Conservation (phyloP, 2,888 invertebrate species). For the Alitta virens region DNA sequence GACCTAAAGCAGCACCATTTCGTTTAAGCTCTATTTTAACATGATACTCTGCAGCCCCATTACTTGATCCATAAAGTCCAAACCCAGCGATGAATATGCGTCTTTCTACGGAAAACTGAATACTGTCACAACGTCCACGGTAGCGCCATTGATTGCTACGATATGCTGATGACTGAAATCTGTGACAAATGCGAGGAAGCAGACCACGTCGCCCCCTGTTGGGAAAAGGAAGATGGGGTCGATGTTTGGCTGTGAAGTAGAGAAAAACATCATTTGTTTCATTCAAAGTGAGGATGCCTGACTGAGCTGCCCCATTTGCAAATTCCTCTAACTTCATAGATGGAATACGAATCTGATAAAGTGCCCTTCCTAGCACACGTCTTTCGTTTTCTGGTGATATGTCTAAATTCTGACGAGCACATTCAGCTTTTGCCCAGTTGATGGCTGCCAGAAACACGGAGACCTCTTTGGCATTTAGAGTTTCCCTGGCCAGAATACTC, state of each 20-base stretch:
- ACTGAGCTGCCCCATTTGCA: constrained; percentile 91
- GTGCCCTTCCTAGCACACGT: constrained; percentile 63
- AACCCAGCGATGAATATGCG: constrained; percentile 94
- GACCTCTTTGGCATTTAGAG: constrained; percentile 91
- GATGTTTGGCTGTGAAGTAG: constrained; percentile 86
- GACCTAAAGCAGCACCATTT: constrained; percentile 80
- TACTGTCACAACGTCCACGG: constrained; percentile 91
- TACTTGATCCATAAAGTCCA: constrained; percentile 93
- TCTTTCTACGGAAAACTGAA: constrained; percentile 93
- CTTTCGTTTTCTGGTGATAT: constrained; percentile 71
- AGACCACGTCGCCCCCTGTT: constrained; percentile 81
- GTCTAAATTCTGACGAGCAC: constrained; percentile 78
- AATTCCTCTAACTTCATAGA: constrained; percentile 92
- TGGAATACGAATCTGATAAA: constrained; percentile 87
- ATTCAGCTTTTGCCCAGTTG: constrained; percentile 91
- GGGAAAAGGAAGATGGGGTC: constrained; percentile 80
- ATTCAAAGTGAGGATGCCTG: constrained; percentile 84
- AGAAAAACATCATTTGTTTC: constrained; percentile 94
- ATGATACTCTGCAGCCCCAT: constrained; percentile 90
- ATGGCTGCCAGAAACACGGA: constrained; percentile 79
- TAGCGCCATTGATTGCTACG: constrained; percentile 97
- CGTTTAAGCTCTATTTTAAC: constrained; percentile 92
- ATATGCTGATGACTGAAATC: constrained; percentile 95
- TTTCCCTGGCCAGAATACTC: constrained; percentile 87
- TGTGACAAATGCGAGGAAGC: constrained; percentile 89